Evolutionary conservation across 2,113 vertebrate species (phyloP).

Genomic region (Synchiropus splendidus): DNA sequence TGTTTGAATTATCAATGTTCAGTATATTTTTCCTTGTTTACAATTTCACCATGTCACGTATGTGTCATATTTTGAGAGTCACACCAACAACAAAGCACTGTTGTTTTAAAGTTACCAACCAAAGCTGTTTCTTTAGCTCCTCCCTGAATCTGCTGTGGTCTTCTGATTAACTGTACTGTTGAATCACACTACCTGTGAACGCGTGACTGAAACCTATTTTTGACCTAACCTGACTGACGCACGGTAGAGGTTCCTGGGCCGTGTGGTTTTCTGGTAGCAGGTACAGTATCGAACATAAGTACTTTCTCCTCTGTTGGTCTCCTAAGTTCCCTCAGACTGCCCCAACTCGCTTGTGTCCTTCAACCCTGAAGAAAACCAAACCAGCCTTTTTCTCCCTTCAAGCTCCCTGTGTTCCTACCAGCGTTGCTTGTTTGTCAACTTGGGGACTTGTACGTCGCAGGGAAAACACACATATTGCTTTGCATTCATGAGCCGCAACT

Average conservation of each 20-base stretch:
- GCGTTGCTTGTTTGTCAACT: not conserved
- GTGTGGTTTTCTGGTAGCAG: constrained; percentile 88
- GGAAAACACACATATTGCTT: too few relatives aligned
- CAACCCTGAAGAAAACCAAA: constrained; percentile 22
- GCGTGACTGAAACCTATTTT: constrained; percentile 57
- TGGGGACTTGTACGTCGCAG: too few relatives aligned
- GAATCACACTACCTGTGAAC: constrained; percentile 23
- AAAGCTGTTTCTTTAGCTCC: too few relatives aligned
- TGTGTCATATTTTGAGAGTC: too few relatives aligned
- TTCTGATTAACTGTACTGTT: too few relatives aligned
- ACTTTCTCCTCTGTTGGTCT: constrained; percentile 45
- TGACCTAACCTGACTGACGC: constrained; percentile 63
- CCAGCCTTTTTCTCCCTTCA: constrained; percentile 14
- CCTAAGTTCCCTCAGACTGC: constrained; percentile 17
- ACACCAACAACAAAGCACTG: too few relatives aligned
- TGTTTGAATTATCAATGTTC: too few relatives aligned
- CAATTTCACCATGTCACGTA: too few relatives aligned
- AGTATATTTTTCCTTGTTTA: too few relatives aligned
- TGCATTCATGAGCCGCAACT: too few relatives aligned
- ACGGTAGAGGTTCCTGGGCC: constrained; percentile 81
- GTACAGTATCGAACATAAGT: constrained; percentile 71
- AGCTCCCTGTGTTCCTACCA: constrained; percentile 32
- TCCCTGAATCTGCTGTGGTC: too few relatives aligned
- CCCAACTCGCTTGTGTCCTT: constrained; percentile 30
- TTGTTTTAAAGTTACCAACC: too few relatives aligned